Conservation (phyloP, 2,113 vertebrate species). For the Paramormyrops kingsleyae region DNA sequence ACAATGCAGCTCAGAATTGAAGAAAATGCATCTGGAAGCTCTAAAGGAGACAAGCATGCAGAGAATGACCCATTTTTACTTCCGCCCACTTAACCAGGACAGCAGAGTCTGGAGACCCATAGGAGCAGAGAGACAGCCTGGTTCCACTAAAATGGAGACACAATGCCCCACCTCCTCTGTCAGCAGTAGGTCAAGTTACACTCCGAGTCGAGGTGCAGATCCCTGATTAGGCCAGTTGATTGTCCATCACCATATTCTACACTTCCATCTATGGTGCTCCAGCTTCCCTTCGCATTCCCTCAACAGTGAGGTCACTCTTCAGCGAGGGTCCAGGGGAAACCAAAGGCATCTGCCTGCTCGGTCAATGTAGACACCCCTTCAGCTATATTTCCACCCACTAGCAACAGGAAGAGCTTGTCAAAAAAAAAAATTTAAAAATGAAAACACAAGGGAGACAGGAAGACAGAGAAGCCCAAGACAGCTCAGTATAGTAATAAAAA, state of each 20-base stretch:
- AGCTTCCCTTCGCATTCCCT: neutral
- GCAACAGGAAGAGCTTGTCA: neutral
- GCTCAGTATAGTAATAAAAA: neutral
- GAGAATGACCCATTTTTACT: slow-evolving; percentile 18
- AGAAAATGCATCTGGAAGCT: neutral
- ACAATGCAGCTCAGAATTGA: neutral
- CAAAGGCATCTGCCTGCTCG: neutral
- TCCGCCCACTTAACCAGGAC: neutral
- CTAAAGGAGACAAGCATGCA: neutral
- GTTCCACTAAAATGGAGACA: neutral
- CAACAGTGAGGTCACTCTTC: neutral
- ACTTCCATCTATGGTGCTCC: neutral
- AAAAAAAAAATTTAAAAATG: neutral
- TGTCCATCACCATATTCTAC: neutral
- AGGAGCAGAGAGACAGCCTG: neutral
- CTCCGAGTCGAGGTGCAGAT: neutral
- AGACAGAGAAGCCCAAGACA: neutral
- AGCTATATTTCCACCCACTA: neutral
- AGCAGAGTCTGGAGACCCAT: slow-evolving; percentile 1
- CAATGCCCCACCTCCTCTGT: neutral
- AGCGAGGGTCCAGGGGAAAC: neutral
- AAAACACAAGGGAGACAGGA: neutral
- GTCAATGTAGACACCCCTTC: neutral
- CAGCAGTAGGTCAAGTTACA: neutral
- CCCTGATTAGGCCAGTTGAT: neutral